Evolutionary conservation across 2,113 vertebrate genomes (phyloP), one percentile per base, ranked within the genome.

Genomic region (Orycteropus afer): DNA sequence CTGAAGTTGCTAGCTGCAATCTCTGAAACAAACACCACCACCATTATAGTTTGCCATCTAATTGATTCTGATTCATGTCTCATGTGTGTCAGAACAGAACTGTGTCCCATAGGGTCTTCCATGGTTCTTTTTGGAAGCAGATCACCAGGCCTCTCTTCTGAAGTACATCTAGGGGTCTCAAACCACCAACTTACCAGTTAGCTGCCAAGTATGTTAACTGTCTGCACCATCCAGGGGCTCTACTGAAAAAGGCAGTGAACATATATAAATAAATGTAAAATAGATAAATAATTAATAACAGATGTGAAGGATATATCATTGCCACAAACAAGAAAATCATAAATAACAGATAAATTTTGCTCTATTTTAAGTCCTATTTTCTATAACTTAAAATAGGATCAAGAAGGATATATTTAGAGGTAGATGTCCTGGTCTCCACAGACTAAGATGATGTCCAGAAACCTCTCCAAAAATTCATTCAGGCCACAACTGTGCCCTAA

Each of bases 141-240:
- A 20, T 23, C 20, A 15, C 23, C 57, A 67, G 63, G 32, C 63
- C 63, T 67, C n/a, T 67, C 63, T 34, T 67, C 29, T 17, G 7
- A 69, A n/a, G 67, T 69, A 17, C 67, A 34, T 37, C 6, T 18
- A 37, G 34, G 34, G 67, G 34, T 15, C n/a, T 69, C 67, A 69
- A 37, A 69, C 17, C 7, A 37, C 27, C 67, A 69, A 8, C n/a
- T 10, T 37, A 37, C 18, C 10, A 5, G 67, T 37, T 20, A 69
- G 15, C 67, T 37, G 17, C 6, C 7, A 2, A 37, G 15, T 15
- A 69, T n/a, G 7, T 49, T 85, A n/a, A n/a, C n/a, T n/a, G n/a
- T n/a, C n/a, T n/a, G 57, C 25, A 10, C 93, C 91, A 93, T 45
- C 96, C 34, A 91, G 95, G 89, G 95, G 91, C 32, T 77, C 67